phyloP scores from a whole-genome alignment of 2,113 vertebrate genomes.

The Solea senegalensis region DNA sequence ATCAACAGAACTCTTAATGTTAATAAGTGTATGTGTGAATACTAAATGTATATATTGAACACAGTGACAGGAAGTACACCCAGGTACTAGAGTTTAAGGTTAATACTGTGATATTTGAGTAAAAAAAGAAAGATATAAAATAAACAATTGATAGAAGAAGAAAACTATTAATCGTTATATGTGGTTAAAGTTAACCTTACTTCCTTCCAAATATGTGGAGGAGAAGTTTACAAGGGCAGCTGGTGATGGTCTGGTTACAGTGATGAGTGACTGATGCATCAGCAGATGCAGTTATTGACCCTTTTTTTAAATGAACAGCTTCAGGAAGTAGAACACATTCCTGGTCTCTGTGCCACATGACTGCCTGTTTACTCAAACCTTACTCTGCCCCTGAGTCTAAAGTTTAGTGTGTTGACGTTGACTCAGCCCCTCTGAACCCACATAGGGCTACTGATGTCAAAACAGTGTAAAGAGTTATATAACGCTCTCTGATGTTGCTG shows the following conservation, averaged over 20 bases:
- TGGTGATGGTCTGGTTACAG: not conserved
- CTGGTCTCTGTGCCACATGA: not conserved
- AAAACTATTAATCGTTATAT: too few species aligned
- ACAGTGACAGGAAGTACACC: too few species aligned
- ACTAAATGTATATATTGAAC: too few species aligned
- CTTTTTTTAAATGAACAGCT: not conserved
- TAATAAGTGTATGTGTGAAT: too few species aligned
- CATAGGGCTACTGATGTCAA: slow-evolving; percentile 34
- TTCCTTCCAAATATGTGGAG: too few species aligned
- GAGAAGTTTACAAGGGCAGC: not conserved
- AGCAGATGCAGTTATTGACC: not conserved
- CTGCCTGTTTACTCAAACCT: slow-evolving; percentile 1
- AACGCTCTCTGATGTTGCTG: slow-evolving; percentile 21
- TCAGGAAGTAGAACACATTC: not conserved
- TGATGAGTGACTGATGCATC: not conserved
- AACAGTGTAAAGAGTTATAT: slow-evolving; percentile 47
- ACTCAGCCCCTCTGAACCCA: slow-evolving; percentile 13
- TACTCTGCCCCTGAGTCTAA: slow-evolving; percentile 1
- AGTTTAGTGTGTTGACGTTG: slow-evolving; percentile 30
- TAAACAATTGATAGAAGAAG: too few species aligned
- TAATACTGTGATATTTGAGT: too few species aligned
- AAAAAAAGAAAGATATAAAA: too few species aligned
- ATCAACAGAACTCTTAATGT: too few species aligned
- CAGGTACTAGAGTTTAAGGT: too few species aligned
- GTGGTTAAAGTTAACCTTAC: too few species aligned